Base-by-base conservation (phyloP, 2,113 vertebrate species). In the Ptyas mucosa region DNA sequence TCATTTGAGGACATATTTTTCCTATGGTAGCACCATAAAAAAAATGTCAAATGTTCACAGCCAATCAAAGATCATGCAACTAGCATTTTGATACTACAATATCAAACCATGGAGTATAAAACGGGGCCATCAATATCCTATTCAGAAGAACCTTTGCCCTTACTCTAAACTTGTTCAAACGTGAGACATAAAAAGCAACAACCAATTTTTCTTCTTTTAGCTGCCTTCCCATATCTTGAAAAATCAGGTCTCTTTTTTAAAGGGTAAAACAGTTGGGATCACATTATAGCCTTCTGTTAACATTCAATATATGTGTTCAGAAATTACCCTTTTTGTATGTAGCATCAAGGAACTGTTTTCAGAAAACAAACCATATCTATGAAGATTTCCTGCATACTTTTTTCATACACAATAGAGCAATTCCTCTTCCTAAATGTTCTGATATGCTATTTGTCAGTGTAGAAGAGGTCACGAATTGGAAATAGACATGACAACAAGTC, bases 341-440 rank as follows among this genome's bases (percentile, higher is more conserved):
- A 34, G 52, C 34, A 55, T n/a, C 52, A 89, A 81, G 39, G 34
- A 81, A 55, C 49, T 88, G 49, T 14, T 69, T 69, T 69, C 61
- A 89, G 87, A 89, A 89, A 85, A 75, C 39, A 49, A 85, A 89
- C n/a, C 21, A 11, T 29, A n/a, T 39, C 8, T 54, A 92, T 43
- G 55, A 49, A 64, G 29, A n/a, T 43, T 90, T 21, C 3, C 54
- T 53, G 23, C 75, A 86, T 34, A 29, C 57, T 24, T 2, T 24
- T 15, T 90, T 55, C 89, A 95, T 93, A 90, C 75, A 92, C 88
- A 90, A 85, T 93, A 81, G 61, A 6, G 55, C 88, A 52, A 24
- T 93, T 95, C 96, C 96, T 94, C 90, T 89, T 91, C 89, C 95
- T 69, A 92, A 96, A 90, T 93, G 95, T 91, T 95, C 95, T 93